Conservation (phyloP, 53 echinoderm and acorn worm species). For the Pentamera pediparva region DNA sequence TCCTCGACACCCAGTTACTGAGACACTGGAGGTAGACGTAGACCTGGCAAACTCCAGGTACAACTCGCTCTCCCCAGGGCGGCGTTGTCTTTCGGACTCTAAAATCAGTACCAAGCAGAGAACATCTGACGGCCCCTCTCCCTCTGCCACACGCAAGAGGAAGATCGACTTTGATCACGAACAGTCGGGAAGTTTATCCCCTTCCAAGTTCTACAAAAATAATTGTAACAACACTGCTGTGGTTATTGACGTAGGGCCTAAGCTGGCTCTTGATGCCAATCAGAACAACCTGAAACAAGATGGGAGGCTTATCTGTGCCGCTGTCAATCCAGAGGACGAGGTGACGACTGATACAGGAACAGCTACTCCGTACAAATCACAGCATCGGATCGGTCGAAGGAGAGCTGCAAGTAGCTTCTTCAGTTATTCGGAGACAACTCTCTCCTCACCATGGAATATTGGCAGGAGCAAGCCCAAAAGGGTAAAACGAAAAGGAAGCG, state of each 20-base stretch:
- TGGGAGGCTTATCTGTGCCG: no score
- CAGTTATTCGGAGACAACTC: constrained; percentile 56
- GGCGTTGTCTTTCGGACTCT: constrained; percentile 87
- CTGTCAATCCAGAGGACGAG: no score
- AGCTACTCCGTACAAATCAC: constrained; percentile 50
- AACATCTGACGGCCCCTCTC: constrained; percentile 46
- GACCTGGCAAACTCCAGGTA: constrained; percentile 60
- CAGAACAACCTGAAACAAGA: no score
- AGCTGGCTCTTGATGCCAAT: constrained; percentile 17
- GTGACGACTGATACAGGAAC: neutral
- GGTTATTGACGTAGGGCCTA: neutral
- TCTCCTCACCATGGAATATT: constrained; percentile 42
- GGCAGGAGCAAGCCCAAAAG: neutral
- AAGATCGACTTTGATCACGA: constrained; percentile 55
- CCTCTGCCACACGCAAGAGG: constrained; percentile 51
- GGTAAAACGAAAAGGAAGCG: neutral
- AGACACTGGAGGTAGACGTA: constrained; percentile 68
- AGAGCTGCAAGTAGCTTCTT: constrained; percentile 59
- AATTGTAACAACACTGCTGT: neutral
- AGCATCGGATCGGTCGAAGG: constrained; percentile 79
- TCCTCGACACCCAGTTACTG: constrained; percentile 14
- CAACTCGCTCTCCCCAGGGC: constrained; percentile 74
- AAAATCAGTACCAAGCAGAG: constrained; percentile 49
- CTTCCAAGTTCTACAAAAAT: constrained; percentile 30
- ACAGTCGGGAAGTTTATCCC: neutral